Evolutionary conservation across 2,888 invertebrate species (phyloP).

Genomic region (Acanthosepion pharaonis): DNA sequence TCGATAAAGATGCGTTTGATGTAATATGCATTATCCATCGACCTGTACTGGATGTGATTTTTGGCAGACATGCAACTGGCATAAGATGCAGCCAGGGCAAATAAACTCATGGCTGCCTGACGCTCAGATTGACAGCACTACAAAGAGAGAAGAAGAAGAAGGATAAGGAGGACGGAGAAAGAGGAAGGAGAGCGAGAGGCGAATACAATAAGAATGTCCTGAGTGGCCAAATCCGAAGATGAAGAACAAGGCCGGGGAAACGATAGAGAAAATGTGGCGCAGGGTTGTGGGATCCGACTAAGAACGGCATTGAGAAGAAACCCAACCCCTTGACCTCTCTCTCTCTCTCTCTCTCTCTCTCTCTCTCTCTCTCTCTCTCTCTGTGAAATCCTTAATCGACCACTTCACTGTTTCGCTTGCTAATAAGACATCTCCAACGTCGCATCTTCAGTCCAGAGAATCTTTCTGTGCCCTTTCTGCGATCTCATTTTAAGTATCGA

Average conservation of each 20-base stretch:
- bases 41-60: neutral
- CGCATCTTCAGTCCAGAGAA: neutral
- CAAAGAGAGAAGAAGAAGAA: neutral
- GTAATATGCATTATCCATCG: constrained; percentile 23
- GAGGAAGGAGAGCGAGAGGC: neutral
- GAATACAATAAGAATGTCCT: neutral
- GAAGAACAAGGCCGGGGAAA: neutral
- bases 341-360: neutral
- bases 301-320: neutral
- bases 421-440: neutral
- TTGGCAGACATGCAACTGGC: constrained; percentile 21
- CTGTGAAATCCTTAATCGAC: neutral
- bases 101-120: neutral
- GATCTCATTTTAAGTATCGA: neutral
- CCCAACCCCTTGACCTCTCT: neutral
- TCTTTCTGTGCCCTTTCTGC: neutral
- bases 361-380: neutral
- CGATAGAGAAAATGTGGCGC: neutral
- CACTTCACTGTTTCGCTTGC: neutral
- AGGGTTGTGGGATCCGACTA: neutral
- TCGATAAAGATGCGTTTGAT: neutral
- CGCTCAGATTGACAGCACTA: neutral
- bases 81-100: neutral
- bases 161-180: neutral
- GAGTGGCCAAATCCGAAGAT: neutral